Evolutionary conservation across 2,113 vertebrate species (phyloP).

Genomic region (Rhizomys pruinosus): DNA sequence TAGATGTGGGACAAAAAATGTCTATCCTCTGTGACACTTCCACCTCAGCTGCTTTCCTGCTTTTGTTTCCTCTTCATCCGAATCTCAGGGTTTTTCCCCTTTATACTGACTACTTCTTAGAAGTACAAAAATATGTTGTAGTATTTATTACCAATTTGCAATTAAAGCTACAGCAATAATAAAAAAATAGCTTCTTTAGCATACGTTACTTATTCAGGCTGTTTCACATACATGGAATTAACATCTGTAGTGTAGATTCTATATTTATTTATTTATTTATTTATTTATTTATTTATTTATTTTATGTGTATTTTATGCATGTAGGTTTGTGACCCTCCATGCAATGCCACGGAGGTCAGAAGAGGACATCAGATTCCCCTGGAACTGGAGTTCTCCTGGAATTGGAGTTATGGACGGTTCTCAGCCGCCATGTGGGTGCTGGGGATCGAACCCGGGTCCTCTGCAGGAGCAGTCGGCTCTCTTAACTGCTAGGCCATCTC

Average conservation of each 20-base stretch:
- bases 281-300: too few species aligned
- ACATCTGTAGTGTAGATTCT: not conserved
- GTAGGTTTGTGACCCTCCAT: too few species aligned
- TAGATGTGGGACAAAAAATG: not conserved
- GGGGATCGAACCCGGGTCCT: too few species aligned
- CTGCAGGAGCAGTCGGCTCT: too few species aligned
- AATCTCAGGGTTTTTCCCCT: not conserved
- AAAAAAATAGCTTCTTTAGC: not conserved
- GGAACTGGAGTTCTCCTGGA: too few species aligned
- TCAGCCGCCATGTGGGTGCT: too few species aligned
- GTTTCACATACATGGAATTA: not conserved
- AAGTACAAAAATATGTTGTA: not conserved
- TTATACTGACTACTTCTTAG: not conserved
- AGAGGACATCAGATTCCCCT: too few species aligned
- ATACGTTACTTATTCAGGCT: not conserved
- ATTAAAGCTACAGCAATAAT: not conserved
- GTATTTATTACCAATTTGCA: not conserved
- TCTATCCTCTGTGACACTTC: not conserved
- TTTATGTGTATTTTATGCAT: too few species aligned
- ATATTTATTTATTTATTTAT: too few species aligned
- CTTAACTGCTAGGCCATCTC: too few species aligned
- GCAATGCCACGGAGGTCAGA: too few species aligned
- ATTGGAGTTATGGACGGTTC: too few species aligned
- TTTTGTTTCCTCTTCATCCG: not conserved
- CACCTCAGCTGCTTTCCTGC: not conserved